A percentile compares a stretch with the other conserved stretches of the same genome.
These are phyloP conservation scores for Euphonia xanthogaster DNA, from an alignment of 2,797 vertebrate species.

Conservation along the genomic window DNA sequence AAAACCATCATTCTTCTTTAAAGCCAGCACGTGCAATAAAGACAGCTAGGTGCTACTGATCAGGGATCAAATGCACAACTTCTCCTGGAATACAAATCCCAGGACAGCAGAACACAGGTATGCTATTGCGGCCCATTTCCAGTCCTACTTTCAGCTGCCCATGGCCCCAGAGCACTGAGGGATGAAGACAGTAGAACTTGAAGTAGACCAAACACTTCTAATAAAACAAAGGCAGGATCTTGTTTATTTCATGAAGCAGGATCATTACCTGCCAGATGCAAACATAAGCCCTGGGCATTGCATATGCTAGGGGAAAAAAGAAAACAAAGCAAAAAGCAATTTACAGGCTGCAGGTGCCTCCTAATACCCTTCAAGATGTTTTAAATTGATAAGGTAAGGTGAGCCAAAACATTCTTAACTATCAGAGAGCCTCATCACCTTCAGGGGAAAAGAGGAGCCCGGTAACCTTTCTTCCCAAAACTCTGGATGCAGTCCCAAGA, in stretches of 20 bases:
- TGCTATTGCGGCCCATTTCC: neutral
- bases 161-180: neutral
- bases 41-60: neutral
- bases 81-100: neutral
- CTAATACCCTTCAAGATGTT: constrained; percentile 10
- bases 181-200: neutral
- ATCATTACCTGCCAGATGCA: neutral
- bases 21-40: neutral
- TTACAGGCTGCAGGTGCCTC: neutral
- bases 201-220: neutral
- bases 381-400: neutral
- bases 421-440: neutral
- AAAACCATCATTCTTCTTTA: neutral
- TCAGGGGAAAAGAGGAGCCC: neutral
- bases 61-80: neutral
- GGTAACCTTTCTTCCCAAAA: neutral
- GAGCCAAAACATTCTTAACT: neutral
- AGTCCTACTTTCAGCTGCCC: neutral
- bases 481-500: neutral
- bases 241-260: constrained; percentile 5
- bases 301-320: neutral
- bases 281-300: neutral
- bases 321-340: neutral
- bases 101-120: neutral
- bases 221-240: neutral